Base-by-base conservation (phyloP, 1,140 invertebrate species). In the Bombus consobrinus region DNA sequence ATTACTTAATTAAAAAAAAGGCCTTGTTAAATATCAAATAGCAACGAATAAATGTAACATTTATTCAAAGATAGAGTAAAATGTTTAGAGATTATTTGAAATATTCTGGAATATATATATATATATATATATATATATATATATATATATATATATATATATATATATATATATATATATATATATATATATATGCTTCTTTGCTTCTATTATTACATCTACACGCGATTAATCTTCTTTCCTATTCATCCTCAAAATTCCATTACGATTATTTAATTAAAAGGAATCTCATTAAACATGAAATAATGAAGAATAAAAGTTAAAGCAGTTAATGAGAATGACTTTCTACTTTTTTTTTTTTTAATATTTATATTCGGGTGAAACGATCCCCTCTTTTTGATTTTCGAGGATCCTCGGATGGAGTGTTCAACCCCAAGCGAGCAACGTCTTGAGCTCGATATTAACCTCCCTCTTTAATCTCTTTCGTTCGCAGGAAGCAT, bases 391-490 rank as follows among this genome's bases (percentile, higher is more conserved):
- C 18, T 18, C 39, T 10, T 69, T 85, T 80, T 64, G 76, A 85
- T 85, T 80, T 85, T 85, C 83, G 34, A 80, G 77, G 68, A 72
- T 80, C 68, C 83, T 80, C 77, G 64, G 66, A 32, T 80, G 32
- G 68, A 85, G 77, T 72, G 77, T 53, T 85, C 57, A 47, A 57
- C 83, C 57, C 53, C 2, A 85, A 85, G 41, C 77, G 83, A 85
- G 68, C 83, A 84, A 77, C 76, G 76, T 85, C 83, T 80, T 85
- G 53, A 41, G 77, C 22, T 80, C 18, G 25, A 62, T 85, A 85
- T 62, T 72, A 85, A 78, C 57, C 59, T 39, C 41, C 68, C 62
- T 47, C 68, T 66, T 18, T 80, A 62, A 85, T 73, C 68, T 64
- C 39, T 71, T 37, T 39, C 53, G 39, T 62, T 59, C 34, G 28